Conservation (phyloP, 2,113 vertebrate species). For the Steatornis caripensis region DNA sequence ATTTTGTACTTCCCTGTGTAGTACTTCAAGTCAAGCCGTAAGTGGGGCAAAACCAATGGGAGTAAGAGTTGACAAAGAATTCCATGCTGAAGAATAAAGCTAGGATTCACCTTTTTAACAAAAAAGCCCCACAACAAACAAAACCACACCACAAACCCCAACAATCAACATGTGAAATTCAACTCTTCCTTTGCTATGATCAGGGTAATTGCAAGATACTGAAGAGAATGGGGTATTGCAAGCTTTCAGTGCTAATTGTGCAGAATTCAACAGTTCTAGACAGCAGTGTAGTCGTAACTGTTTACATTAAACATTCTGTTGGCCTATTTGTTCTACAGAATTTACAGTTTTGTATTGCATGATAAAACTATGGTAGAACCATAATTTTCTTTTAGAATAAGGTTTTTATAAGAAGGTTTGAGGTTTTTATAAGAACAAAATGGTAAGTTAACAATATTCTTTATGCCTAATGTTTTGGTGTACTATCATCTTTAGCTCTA, state of each 20-base stretch:
- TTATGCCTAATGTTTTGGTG: not conserved
- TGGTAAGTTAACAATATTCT: not conserved
- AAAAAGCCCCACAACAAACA: not conserved
- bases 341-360: not conserved
- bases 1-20: not conserved
- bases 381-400: not conserved
- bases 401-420: not conserved
- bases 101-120: not conserved
- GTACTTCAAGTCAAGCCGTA: not conserved
- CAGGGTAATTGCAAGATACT: not conserved
- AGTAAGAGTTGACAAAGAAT: not conserved
- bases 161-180: not conserved
- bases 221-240: not conserved
- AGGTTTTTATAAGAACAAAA: not conserved
- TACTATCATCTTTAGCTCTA: not conserved
- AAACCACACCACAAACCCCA: not conserved
- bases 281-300: not conserved
- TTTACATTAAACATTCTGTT: not conserved
- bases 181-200: not conserved
- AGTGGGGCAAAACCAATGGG: not conserved
- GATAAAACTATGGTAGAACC: not conserved
- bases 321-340: not conserved
- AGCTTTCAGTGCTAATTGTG: not conserved
- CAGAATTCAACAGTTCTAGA: not conserved
- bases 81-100: not conserved